Evolutionary conservation across 2,113 vertebrate genomes (phyloP), one percentile per base, ranked within the genome.

Genomic region (Falcunculus frontatus): DNA sequence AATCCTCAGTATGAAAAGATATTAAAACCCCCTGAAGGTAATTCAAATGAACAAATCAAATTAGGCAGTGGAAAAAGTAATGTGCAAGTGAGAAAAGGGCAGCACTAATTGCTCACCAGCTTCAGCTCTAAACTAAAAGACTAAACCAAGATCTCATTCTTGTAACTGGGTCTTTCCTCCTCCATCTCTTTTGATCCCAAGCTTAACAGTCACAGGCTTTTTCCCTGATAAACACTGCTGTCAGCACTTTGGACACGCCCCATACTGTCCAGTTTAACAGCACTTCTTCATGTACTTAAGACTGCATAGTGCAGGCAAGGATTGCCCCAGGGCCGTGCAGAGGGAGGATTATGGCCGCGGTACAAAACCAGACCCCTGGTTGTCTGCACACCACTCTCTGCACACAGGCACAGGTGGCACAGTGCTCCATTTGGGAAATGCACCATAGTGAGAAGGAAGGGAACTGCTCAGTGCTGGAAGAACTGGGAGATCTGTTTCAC

Each of bases 21-120:
- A 93, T 7, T 86, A 83, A 86, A 85, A 46, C 1, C 4, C 59
- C 46, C 72, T 57, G 56, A 86, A 93, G 60, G 75, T 77, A 82
- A 94, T 63, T 90, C 50, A 85, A 52, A 78, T 44, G 22, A 93
- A 50, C 72, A 90, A 86, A 90, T 92, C 76, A 64, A 92, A 93
- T 56, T 1, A 80, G 2, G 6, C 60, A 88, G 68, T 68, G 60
- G 64, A 52, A 90, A 85, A 90, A 96, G 50, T 64, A 94, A 96
- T 0, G 2, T 68, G 60, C 2, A 16, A 84, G 67, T 4, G 13
- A 90, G 87, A 29, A 63, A 88, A 90, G 64, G 49, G 82, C 85
- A 93, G 29, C 26, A 27, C 64, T 90, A 93, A 94, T 23, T 93
- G 80, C 83, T 92, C 76, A 94, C 82, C 68, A 93, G 76, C 56